A percentile compares a stretch with the other conserved stretches of the same genome.
These are phyloP conservation scores for Scomberomorus guttatus DNA, from an alignment of 2,797 vertebrate species.

Conservation along the genomic window DNA sequence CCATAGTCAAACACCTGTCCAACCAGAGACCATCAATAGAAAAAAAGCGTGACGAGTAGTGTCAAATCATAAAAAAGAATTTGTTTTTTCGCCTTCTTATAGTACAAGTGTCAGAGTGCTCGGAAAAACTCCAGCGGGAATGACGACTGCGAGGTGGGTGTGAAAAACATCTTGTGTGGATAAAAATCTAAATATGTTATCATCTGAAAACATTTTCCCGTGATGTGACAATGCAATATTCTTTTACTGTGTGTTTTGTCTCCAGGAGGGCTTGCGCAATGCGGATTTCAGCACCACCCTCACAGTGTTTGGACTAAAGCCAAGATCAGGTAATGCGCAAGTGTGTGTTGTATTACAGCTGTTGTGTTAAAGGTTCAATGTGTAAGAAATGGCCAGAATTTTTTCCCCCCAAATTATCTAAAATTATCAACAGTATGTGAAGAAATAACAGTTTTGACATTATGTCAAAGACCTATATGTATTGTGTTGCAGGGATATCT, in stretches of 20 bases:
- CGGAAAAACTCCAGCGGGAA: constrained; percentile 92
- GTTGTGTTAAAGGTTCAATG: not conserved
- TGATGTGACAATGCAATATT: not conserved
- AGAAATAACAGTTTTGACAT: too few relatives aligned
- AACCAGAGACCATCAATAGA: not conserved
- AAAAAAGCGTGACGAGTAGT: not conserved
- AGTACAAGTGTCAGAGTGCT: constrained; percentile 93
- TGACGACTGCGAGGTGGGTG: constrained; percentile 92
- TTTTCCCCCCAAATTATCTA: too few relatives aligned
- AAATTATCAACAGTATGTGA: too few relatives aligned
- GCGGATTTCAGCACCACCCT: constrained; percentile 85
- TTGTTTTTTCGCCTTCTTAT: constrained; percentile 43
- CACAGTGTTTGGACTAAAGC: constrained; percentile 96
- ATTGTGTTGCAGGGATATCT: too few relatives aligned
- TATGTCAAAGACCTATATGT: too few relatives aligned
- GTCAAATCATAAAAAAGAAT: not conserved
- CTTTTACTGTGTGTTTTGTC: not conserved
- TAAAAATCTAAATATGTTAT: not conserved
- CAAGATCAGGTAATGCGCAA: constrained; percentile 91
- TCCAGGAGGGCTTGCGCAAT: constrained; percentile 91
- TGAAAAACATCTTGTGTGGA: not conserved
- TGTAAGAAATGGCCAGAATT: too few relatives aligned
- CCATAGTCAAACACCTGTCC: not conserved
- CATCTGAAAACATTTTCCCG: not conserved
- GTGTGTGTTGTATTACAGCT: not conserved